These are phyloP conservation scores for Penaeus indicus DNA, from an alignment of 1,140 invertebrate species.

Conservation along the genomic window DNA sequence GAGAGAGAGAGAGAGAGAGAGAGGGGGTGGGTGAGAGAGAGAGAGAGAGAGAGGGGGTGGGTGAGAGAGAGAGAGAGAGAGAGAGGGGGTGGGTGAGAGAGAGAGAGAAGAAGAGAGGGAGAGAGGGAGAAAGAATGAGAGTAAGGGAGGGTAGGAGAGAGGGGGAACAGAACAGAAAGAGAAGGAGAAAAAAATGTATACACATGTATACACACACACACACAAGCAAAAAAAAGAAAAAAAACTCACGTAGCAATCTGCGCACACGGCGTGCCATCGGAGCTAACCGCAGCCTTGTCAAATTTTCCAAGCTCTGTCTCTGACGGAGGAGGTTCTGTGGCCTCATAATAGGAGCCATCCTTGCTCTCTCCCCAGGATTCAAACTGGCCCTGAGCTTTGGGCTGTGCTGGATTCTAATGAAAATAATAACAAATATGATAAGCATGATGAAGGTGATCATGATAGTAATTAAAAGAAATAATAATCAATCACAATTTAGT, in stretches of 20 bases:
- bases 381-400: slow-evolving; percentile 19
- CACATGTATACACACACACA: background rate
- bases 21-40: too few species aligned
- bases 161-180: too few species aligned
- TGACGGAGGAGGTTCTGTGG: slow-evolving; percentile 38
- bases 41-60: too few species aligned
- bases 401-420: background rate
- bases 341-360: background rate
- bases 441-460: background rate
- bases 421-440: background rate
- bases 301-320: slow-evolving; percentile 57
- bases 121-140: too few species aligned
- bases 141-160: too few species aligned
- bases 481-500: background rate
- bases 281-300: slow-evolving; percentile 58
- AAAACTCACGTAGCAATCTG: slow-evolving; percentile 64
- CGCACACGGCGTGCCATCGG: slow-evolving; percentile 65
- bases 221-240: background rate
- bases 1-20: too few species aligned
- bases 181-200: too few species aligned
- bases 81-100: too few species aligned
- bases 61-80: too few species aligned
- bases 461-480: background rate
- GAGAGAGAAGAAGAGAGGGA: too few species aligned
- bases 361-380: slow-evolving; percentile 11